Evolutionary conservation across 1,140 invertebrate genomes (phyloP).

Genomic region (Bombus consobrinus): DNA sequence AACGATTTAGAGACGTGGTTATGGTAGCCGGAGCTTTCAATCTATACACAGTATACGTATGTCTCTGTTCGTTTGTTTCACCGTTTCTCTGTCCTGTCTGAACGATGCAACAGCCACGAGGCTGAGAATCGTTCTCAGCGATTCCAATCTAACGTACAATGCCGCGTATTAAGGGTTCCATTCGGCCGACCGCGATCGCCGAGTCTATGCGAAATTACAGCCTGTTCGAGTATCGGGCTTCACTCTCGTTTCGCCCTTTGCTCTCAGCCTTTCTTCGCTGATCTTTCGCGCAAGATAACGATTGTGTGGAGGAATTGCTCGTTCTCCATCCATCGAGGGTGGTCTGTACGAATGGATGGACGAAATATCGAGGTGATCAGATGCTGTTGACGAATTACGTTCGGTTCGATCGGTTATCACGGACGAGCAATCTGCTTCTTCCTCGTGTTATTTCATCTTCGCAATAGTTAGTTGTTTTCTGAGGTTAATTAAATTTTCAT

Average conservation of each 20-base stretch:
- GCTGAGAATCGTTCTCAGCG: slow-evolving; percentile 45
- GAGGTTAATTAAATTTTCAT: background rate
- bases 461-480: background rate
- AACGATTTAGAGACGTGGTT: slow-evolving; percentile 58
- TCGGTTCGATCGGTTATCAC: background rate
- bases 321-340: background rate
- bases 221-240: background rate
- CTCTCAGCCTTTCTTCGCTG: slow-evolving; percentile 16
- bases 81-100: slow-evolving; percentile 12
- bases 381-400: background rate
- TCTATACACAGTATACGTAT: slow-evolving; percentile 34
- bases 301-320: slow-evolving; percentile 6
- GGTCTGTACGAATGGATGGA: background rate
- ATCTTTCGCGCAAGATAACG: slow-evolving; percentile 35
- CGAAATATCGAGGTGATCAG: background rate
- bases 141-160: slow-evolving; percentile 71
- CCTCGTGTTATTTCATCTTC: too few relatives aligned
- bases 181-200: slow-evolving; percentile 34
- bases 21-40: slow-evolving; percentile 54
- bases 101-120: slow-evolving; percentile 15
- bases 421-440: background rate
- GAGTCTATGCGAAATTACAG: slow-evolving; percentile 40
- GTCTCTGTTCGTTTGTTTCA: background rate
- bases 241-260: slow-evolving; percentile 21
- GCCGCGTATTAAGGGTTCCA: slow-evolving; percentile 63